A percentile compares a stretch with the other conserved stretches of the same genome.
Conservation (phyloP, 1,140 invertebrate genomes). For the Zaprionus kolodkinae region DNA sequence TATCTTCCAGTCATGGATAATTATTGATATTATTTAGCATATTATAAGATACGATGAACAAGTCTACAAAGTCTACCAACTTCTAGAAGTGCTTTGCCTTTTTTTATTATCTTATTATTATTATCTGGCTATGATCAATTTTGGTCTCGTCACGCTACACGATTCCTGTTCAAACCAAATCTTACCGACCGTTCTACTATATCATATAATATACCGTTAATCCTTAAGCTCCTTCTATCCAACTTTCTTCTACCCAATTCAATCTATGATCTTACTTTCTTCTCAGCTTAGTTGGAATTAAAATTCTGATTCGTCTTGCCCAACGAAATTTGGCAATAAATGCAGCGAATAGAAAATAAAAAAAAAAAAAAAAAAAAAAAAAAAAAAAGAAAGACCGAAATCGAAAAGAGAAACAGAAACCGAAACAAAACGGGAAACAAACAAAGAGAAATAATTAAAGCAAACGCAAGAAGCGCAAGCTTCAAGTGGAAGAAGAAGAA, state of each 20-base stretch:
- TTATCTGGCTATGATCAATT: too few relatives aligned
- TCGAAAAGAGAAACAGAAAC: constrained; percentile 20
- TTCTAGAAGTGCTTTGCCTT: too few relatives aligned
- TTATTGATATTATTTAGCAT: too few relatives aligned
- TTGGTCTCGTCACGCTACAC: background rate
- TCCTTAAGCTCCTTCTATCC: background rate
- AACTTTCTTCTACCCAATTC: background rate
- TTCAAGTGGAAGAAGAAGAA: constrained; percentile 1
- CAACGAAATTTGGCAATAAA: constrained; percentile 20
- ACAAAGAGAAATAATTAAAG: constrained; percentile 42
- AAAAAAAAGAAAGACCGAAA: constrained; percentile 5
- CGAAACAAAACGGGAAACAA: constrained; percentile 6
- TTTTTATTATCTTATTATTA: too few relatives aligned
- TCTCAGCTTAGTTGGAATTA: background rate
- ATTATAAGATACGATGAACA: too few relatives aligned
- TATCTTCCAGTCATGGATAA: too few relatives aligned
- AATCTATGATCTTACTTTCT: background rate
- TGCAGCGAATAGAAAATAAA: constrained; percentile 2
- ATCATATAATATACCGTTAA: background rate
- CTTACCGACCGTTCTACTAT: background rate
- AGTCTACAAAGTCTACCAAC: too few relatives aligned
- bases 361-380: constrained; percentile 7
- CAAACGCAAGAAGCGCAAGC: constrained; percentile 27
- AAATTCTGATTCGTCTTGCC: constrained; percentile 16
- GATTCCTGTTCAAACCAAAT: background rate